phyloP scores from a whole-genome alignment of 2,797 vertebrate species.

The Scolopax bukidnonensis region DNA sequence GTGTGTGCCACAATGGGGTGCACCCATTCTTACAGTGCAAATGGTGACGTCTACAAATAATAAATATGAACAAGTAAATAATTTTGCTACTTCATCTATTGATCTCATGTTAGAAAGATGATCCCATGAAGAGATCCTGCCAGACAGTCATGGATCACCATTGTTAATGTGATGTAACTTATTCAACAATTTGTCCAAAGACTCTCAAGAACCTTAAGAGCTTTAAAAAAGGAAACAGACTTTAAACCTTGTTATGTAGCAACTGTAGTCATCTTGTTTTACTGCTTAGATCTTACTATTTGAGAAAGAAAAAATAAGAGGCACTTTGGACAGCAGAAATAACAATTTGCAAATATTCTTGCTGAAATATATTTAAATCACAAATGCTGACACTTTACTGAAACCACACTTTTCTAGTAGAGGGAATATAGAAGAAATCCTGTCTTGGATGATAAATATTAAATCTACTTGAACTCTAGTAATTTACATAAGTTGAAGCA shows the following conservation, averaged over 20 bases:
- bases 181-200: not conserved
- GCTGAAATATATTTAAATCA: conserved; percentile 34
- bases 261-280: not conserved
- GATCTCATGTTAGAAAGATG: not conserved
- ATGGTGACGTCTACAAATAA: not conserved
- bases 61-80: not conserved
- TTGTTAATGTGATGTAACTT: not conserved
- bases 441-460: conserved; percentile 61
- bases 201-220: not conserved
- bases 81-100: not conserved
- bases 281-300: not conserved
- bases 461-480: conserved; percentile 47
- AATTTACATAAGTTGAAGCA: conserved; percentile 66
- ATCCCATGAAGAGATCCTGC: not conserved
- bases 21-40: not conserved
- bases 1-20: not conserved
- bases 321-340: not conserved
- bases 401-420: conserved; percentile 32
- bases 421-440: conserved; percentile 28
- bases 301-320: conserved; percentile 4
- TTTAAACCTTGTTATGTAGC: not conserved
- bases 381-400: conserved; percentile 25
- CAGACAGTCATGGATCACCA: not conserved
- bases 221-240: not conserved
- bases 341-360: not conserved